Conservation (phyloP, 2,797 vertebrate species). For the Neosilurus hyrtlii region DNA sequence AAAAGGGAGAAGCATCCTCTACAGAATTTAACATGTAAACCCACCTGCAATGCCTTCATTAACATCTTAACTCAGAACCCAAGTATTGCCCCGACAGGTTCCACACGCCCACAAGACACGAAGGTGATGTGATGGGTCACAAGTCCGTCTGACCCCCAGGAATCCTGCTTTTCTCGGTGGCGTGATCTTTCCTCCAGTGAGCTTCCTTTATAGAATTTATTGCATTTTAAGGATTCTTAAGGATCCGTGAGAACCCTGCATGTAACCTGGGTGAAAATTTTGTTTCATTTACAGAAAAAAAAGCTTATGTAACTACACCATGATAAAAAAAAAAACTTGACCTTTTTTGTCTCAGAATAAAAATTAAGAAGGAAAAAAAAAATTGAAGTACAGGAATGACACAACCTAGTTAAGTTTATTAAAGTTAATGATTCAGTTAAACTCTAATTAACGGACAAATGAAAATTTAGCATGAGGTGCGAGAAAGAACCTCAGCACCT, state of each 20-base stretch:
- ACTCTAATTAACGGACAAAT: neutral
- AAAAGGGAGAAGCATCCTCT: too few species aligned
- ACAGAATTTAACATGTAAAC: too few species aligned
- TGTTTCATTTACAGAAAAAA: neutral
- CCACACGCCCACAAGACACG: too few species aligned
- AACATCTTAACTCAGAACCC: too few species aligned
- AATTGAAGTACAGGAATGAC: neutral
- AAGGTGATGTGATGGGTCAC: too few species aligned
- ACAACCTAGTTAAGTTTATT: neutral
- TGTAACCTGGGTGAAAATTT: neutral
- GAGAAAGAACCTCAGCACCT: neutral
- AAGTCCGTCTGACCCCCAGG: too few species aligned
- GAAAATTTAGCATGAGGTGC: neutral
- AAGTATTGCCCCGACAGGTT: too few species aligned
- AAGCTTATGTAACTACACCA: neutral
- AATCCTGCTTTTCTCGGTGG: too few species aligned
- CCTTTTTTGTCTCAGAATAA: neutral
- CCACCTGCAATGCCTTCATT: too few species aligned
- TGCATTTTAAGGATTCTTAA: too few species aligned
- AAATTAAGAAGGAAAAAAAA: neutral
- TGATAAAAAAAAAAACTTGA: neutral
- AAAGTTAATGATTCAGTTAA: neutral
- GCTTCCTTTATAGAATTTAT: too few species aligned
- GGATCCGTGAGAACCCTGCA: neutral
- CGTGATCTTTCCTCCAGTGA: too few species aligned